Base-by-base conservation (phyloP, 2,888 invertebrate genomes). In the Congeria kusceri region DNA sequence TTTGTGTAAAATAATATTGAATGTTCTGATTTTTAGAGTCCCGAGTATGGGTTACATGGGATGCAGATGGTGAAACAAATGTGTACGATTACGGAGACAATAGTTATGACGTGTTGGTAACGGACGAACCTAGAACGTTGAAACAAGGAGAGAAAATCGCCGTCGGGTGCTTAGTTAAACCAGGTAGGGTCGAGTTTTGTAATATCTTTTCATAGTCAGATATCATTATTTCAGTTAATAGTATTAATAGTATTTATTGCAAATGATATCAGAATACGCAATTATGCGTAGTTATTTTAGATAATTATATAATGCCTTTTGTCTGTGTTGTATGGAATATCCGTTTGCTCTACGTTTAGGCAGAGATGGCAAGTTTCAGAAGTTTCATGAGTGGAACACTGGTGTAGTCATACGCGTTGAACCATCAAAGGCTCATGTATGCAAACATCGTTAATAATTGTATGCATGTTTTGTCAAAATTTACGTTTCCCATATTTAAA, bases 111-210 rank as follows among this genome's bases (percentile, higher is more conserved):
- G 49, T 69, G 27, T 32, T 61, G 7, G 47, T 69, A 23, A 61
- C 61, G 9, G 69, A 69, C 20, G 69, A 69, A 32, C 69, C 69
- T 1, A 23, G 69, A 32, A 25, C 47, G 27, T 39, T 62, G 3
- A 61, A 29, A 18, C 29, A n/a, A 18, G 49, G 47, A 32, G 49
- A 69, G 28, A 32, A 49, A 13, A 53, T 69, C 27, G 62, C 53
- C 1, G 69, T 69, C 23, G 69, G 69, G 0, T 69, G 62, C 39
- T 23, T 69, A 39, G 69, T 69, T 5, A 69, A 62, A 62, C 61
- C 44, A 28, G 68, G 68, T 68, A 32, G 25, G 47, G 4, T 28
- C 46, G 39, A 44, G 15, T 39, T 39, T 39, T 11, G 11, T 13
- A 39, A 13, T 39, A 39, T 39, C 9, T 39, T 1, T 39, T 39